These are phyloP conservation scores for Pangasius krempfi DNA, from an alignment of 2,797 vertebrate genomes.

Conservation along the genomic window DNA sequence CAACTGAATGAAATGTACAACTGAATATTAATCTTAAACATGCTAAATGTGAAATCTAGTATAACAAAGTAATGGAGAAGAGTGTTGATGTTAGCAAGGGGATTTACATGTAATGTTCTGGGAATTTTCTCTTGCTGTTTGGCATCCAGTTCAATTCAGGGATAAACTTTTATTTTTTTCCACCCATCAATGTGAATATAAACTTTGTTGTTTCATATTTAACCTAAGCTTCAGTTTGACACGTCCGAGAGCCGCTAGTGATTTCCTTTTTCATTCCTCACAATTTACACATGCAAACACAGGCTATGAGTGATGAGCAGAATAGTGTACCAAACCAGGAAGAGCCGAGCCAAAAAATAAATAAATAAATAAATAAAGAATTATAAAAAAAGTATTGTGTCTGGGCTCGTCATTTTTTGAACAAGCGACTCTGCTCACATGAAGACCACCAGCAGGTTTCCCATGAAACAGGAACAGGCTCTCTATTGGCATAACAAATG, in stretches of 20 bases:
- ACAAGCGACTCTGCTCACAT: no score
- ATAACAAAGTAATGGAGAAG: background rate
- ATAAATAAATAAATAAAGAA: no score
- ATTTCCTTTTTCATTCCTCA: background rate
- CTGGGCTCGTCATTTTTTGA: background rate
- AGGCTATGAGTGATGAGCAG: background rate
- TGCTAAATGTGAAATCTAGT: background rate
- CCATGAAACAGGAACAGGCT: background rate
- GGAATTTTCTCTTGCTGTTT: background rate
- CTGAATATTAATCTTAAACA: background rate
- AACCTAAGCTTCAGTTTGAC: background rate
- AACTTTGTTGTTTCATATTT: background rate
- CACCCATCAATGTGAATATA: background rate
- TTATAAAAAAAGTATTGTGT: background rate
- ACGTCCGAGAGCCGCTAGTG: background rate
- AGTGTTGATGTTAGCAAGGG: background rate
- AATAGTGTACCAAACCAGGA: accelerated
- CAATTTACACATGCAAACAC: background rate
- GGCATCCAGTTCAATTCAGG: background rate
- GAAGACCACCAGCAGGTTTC: background rate
- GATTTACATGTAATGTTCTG: background rate
- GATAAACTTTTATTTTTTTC: background rate
- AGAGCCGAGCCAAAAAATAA: background rate
- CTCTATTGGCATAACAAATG: background rate
- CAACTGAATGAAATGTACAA: background rate